These are phyloP conservation scores for Acrobasis consociella DNA, from an alignment of 2,888 invertebrate genomes.

Conservation along the genomic window DNA sequence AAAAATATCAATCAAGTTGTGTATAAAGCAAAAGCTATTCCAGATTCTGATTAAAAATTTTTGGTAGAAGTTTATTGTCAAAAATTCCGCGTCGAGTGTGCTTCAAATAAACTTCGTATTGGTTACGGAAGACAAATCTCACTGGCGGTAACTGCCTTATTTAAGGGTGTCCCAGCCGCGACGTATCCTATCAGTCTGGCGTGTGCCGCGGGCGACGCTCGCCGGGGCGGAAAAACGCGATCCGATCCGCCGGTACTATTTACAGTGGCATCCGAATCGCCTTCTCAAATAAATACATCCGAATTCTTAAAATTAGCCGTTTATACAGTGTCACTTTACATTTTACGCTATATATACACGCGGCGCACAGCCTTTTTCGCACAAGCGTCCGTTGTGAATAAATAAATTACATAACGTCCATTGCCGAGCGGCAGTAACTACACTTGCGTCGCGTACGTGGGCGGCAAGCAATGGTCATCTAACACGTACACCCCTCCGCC, in stretches of 20 bases:
- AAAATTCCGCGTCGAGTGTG: constrained; percentile 9
- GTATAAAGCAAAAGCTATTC: neutral
- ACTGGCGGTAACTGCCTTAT: constrained; percentile 6
- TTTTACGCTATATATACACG: constrained; percentile 79
- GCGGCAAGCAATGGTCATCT: constrained; percentile 89
- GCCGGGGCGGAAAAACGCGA: constrained; percentile 66
- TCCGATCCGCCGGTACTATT: constrained; percentile 70
- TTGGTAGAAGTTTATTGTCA: neutral
- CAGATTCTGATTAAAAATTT: neutral
- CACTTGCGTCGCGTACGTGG: constrained; percentile 90
- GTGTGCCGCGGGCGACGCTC: constrained; percentile 51
- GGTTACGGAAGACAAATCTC: neutral
- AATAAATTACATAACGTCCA: constrained; percentile 64
- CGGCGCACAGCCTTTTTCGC: constrained; percentile 81
- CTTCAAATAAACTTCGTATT: neutral
- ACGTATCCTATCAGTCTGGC: constrained; percentile 25
- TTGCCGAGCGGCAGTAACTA: constrained; percentile 74
- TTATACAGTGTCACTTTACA: constrained; percentile 82
- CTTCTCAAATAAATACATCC: constrained; percentile 77
- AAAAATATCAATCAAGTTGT: neutral
- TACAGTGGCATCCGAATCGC: constrained; percentile 75
- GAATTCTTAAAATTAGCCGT: constrained; percentile 77
- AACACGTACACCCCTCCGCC: constrained; percentile 87
- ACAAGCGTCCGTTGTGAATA: constrained; percentile 76
- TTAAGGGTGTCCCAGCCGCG: constrained; percentile 22